These are phyloP conservation scores for Pangasius larnaudii DNA, from an alignment of 2,797 vertebrate species.

Conservation along the genomic window DNA sequence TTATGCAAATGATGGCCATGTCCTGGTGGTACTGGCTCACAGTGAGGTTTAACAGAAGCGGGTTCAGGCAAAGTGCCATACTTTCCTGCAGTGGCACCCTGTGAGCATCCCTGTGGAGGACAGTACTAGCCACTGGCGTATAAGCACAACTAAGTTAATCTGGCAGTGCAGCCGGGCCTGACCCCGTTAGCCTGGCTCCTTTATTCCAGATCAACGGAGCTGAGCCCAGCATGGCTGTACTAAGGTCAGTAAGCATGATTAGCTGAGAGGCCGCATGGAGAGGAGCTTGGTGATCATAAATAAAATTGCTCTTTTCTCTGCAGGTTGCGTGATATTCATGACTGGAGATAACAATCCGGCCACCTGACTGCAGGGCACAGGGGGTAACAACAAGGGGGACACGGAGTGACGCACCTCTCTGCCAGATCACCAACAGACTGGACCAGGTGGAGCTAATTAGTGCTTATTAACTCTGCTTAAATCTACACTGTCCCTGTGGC, in stretches of 20 bases:
- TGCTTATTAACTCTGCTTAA: slow-evolving; percentile 34
- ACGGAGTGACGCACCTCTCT: not conserved
- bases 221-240: slow-evolving; percentile 10
- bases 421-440: slow-evolving; percentile 17
- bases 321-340: slow-evolving; percentile 25
- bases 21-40: slow-evolving; percentile 24
- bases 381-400: not conserved
- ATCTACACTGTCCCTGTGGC: slow-evolving; percentile 17
- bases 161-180: slow-evolving; percentile 49
- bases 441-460: slow-evolving; percentile 36
- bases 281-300: slow-evolving; percentile 30
- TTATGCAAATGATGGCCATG: slow-evolving; percentile 34
- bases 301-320: slow-evolving; percentile 33
- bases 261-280: slow-evolving; percentile 33
- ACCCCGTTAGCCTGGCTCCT: slow-evolving; percentile 40
- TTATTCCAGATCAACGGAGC: slow-evolving; percentile 22
- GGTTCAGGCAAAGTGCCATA: not conserved
- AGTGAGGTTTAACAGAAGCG: not conserved
- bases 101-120: slow-evolving; percentile 30
- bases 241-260: slow-evolving; percentile 49
- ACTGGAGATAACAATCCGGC: slow-evolving; percentile 35
- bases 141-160: slow-evolving; percentile 53
- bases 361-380: slow-evolving; percentile 19
- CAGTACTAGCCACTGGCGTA: slow-evolving; percentile 37
- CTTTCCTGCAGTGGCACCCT: slow-evolving; percentile 27